A percentile compares a stretch with the other conserved stretches of the same genome.
phyloP scores from a whole-genome alignment of 1,140 invertebrate genomes.

The Eupristina koningsbergeri region DNA sequence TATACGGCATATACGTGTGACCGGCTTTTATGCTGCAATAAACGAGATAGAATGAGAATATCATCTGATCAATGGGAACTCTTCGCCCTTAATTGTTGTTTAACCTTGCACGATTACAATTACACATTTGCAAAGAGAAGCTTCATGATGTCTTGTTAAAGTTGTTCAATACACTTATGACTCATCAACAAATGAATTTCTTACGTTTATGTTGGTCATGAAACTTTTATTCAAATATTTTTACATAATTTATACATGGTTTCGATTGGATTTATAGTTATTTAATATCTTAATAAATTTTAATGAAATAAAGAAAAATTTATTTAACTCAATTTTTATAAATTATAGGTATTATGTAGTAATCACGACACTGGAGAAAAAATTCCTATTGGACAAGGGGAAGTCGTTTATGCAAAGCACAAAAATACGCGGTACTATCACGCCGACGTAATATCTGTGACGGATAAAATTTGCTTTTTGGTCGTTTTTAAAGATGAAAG shows the following conservation, averaged over 20 bases:
- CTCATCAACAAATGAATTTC: conserved; percentile 33
- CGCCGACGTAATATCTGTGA: conserved; percentile 72
- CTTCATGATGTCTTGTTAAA: conserved; percentile 41
- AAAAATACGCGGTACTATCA: conserved; percentile 78
- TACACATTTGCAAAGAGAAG: conserved; percentile 27
- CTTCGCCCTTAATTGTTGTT: conserved; percentile 39
- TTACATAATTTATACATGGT: background rate
- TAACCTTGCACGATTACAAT: conserved; percentile 44
- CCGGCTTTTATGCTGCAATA: background rate
- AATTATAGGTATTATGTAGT: conserved; percentile 72
- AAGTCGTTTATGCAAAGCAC: conserved; percentile 78
- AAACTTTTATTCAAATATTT: conserved; percentile 12
- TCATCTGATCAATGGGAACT: conserved; percentile 33
- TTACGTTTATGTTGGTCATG: conserved; percentile 31
- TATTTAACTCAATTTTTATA: background rate
- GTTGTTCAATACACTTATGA: conserved; percentile 42
- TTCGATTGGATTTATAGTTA: background rate
- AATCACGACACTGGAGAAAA: conserved; percentile 67
- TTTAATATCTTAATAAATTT: background rate
- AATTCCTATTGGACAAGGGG: conserved; percentile 63
- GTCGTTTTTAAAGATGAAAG: conserved; percentile 80
- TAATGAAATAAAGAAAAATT: background rate
- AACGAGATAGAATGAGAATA: conserved; percentile 18
- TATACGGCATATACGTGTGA: background rate
- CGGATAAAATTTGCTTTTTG: conserved; percentile 70